A percentile compares a stretch with the other conserved stretches of the same genome.
phyloP scores from a whole-genome alignment of 2,888 invertebrate species.

The Lochmaea crataegi region DNA sequence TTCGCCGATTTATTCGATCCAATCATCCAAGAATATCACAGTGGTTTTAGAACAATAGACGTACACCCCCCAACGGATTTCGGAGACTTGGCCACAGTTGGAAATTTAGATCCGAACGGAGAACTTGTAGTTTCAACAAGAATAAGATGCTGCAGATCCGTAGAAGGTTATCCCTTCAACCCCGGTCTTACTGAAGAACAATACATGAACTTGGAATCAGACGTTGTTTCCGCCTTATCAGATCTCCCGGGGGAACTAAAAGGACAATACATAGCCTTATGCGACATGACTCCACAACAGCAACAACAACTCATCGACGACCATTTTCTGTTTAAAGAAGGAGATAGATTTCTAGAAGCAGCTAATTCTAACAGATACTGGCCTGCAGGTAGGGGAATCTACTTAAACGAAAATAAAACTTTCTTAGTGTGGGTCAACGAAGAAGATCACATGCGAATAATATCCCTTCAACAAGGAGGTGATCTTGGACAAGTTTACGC shows the following conservation, averaged over 20 bases:
- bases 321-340: constrained; percentile 97
- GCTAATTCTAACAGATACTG: constrained; percentile 95
- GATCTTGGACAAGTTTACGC: constrained; percentile 82
- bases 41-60: constrained; percentile 68
- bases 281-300: constrained; percentile 91
- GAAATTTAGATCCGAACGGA: constrained; percentile 71
- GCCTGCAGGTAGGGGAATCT: constrained; percentile 94
- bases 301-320: constrained; percentile 96
- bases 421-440: constrained; percentile 98
- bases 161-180: constrained; percentile 74
- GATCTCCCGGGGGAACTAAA: constrained; percentile 76
- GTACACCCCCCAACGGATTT: constrained; percentile 73
- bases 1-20: constrained; percentile 76
- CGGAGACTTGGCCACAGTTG: constrained; percentile 68
- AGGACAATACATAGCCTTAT: constrained; percentile 92
- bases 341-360: constrained; percentile 87
- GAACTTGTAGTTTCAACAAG: constrained; percentile 75
- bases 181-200: constrained; percentile 74
- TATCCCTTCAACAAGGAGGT: constrained; percentile 97
- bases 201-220: constrained; percentile 73
- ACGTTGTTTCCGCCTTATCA: constrained; percentile 61
- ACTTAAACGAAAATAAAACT: constrained; percentile 93
- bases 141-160: constrained; percentile 73
- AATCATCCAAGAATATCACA: constrained; percentile 77
- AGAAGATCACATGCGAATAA: constrained; percentile 96